Conservation (phyloP, 2,797 vertebrate genomes). For the Enteromius afrohamiltoni region DNA sequence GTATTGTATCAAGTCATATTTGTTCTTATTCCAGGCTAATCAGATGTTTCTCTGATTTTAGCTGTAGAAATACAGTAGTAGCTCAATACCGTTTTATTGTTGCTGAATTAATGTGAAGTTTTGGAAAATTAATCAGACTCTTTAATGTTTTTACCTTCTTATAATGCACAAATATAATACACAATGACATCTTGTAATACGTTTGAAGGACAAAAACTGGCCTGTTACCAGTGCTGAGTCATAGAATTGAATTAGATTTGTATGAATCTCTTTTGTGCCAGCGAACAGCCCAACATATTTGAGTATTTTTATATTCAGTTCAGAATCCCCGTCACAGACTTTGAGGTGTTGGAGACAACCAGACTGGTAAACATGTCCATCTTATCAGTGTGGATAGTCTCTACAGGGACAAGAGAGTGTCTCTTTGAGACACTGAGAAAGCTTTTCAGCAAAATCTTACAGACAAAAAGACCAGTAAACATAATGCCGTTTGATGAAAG, state of each 20-base stretch:
- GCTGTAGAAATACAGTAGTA: not conserved
- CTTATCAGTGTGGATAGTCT: constrained; percentile 4
- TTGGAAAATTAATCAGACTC: not conserved
- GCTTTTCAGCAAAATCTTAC: not conserved
- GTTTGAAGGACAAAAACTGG: constrained; percentile 11
- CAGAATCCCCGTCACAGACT: not conserved
- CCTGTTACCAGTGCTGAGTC: not conserved
- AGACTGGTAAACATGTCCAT: constrained; percentile 33
- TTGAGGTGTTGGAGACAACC: constrained; percentile 7
- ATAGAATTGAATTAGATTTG: not conserved
- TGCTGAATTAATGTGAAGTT: not conserved
- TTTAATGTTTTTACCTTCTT: not conserved
- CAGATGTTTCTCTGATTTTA: constrained; percentile 16
- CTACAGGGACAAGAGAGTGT: not conserved
- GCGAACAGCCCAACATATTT: not conserved
- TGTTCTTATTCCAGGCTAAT: constrained; percentile 46
- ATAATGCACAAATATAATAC: not conserved
- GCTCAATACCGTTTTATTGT: not conserved
- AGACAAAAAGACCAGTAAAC: not conserved
- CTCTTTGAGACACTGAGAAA: not conserved
- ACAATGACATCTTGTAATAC: not conserved
- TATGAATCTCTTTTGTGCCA: not conserved
- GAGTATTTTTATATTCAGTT: not conserved
- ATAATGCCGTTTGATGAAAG: not conserved
- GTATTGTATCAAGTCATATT: constrained; percentile 69